Base-by-base conservation (phyloP, 1,140 invertebrate species). In the Brachionus angularis region DNA sequence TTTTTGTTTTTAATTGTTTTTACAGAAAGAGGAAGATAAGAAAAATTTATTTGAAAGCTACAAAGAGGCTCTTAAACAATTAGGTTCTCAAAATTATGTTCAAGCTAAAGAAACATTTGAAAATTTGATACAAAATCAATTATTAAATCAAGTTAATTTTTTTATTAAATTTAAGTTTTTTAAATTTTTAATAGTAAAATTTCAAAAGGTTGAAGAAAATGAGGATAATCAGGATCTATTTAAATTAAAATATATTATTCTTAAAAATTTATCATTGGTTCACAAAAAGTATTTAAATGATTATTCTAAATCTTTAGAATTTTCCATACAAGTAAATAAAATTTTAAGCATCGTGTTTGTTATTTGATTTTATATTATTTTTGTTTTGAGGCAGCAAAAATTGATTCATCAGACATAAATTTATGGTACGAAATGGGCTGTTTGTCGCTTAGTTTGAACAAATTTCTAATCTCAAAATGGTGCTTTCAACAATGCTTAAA, bases 351-450 rank as follows among this genome's bases (percentile, higher is more conserved):
- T 1, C 23, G 8, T 23, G n/a, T 3, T 29, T 21, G 7, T 4
- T 21, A 34, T 4, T 14, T 42, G 7, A 25, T 1, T 36, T 42
- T 23, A 14, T 2, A 42, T 14, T 7, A 14, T 42, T 42, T 42
- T 34, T 10, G 36, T 46, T 14, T 12, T 12, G 16, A 67, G 62
- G 62, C 62, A 0, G 42, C 47, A 1, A 3, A 44, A 29, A 67
- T 67, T 47, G 62, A 67, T 50, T 39, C 29, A 12, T 47, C 25
- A 8, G 62, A 67, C 36, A 16, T 47, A 0, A 47, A 50, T 47
- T 34, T 67, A 10, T 67, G 62, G 62, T 67, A 31, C 18, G 62
- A 67, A 31, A 46, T 67, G 10, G 62, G 62, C 10, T 50, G 29
- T 33, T 16, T 47, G 12, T 46, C 62, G 16, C 14, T 67, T 4